Percentiles rank a stretch among this genome's conserved stretches.
These are phyloP conservation scores for Caradrina clavipalpis DNA, from an alignment of 2,888 invertebrate species.

Conservation along the genomic window DNA sequence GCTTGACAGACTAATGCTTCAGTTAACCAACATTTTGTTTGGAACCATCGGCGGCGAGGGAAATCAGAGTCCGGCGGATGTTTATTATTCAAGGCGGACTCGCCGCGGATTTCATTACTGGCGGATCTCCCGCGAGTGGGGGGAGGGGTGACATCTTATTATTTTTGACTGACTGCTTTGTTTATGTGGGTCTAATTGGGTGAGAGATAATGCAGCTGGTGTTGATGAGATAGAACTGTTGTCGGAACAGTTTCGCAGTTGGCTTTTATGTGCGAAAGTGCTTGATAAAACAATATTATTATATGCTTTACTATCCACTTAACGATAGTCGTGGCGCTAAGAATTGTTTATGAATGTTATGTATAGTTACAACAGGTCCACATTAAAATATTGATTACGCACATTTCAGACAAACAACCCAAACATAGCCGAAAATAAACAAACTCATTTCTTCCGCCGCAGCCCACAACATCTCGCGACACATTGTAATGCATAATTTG, in stretches of 20 bases:
- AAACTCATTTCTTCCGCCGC: slow-evolving; percentile 2
- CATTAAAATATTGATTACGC: not conserved
- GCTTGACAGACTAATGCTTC: slow-evolving; percentile 61
- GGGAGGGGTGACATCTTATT: slow-evolving; percentile 66
- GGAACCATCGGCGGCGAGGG: slow-evolving; percentile 76
- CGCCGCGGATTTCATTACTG: slow-evolving; percentile 73
- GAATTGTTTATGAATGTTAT: not conserved
- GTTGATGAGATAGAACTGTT: not conserved
- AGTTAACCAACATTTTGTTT: slow-evolving; percentile 62
- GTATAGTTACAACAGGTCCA: not conserved
- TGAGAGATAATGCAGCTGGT: slow-evolving; percentile 17
- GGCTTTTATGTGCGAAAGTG: not conserved
- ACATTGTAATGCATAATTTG: slow-evolving; percentile 37
- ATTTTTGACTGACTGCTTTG: slow-evolving; percentile 61
- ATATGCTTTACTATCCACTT: too few species aligned
- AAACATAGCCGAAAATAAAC: slow-evolving; percentile 13
- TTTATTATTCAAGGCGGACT: slow-evolving; percentile 80
- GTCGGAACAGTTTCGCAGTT: not conserved
- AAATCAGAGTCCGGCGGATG: slow-evolving; percentile 76
- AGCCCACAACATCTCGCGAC: not conserved
- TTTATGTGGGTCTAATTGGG: slow-evolving; percentile 44
- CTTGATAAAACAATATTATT: not conserved
- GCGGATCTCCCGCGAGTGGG: slow-evolving; percentile 51
- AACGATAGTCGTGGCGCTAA: too few species aligned
- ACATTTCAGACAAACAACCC: not conserved